phyloP scores from a whole-genome alignment of 1,140 invertebrate genomes.

The Coptotermes formosanus region DNA sequence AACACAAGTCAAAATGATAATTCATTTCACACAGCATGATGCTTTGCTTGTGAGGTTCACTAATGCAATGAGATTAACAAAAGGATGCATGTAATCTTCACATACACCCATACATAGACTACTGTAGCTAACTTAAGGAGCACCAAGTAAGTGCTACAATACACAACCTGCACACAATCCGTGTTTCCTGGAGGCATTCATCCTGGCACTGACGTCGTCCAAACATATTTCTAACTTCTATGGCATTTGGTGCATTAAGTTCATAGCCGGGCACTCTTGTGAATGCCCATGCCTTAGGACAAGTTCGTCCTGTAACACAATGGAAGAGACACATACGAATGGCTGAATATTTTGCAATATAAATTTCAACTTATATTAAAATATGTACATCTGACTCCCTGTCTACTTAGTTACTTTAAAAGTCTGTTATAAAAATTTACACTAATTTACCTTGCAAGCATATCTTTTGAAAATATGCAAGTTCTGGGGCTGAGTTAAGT shows the following conservation, averaged over 20 bases:
- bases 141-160: neutral
- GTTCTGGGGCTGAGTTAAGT: constrained; percentile 45
- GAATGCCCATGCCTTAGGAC: constrained; percentile 53
- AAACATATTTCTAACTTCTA: constrained; percentile 46
- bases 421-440: neutral
- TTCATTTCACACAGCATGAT: too few relatives aligned
- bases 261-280: constrained; percentile 52
- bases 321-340: neutral
- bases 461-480: constrained; percentile 55
- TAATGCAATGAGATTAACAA: too few relatives aligned
- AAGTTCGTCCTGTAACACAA: constrained; percentile 42
- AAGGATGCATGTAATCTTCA: too few relatives aligned
- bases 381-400: too few relatives aligned
- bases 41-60: too few relatives aligned
- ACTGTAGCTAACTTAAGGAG: too few relatives aligned
- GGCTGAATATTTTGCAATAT: too few relatives aligned
- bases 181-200: constrained; percentile 46
- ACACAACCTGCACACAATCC: constrained; percentile 47
- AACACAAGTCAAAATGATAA: too few relatives aligned
- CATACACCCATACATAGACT: too few relatives aligned
- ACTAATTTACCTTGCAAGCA: constrained; percentile 46
- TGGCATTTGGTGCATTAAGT: constrained; percentile 45
- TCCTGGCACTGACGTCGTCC: constrained; percentile 50
- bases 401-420: neutral
- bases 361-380: too few relatives aligned